Conservation (phyloP, 1,140 invertebrate genomes). For the Armadillidium nasatum region DNA sequence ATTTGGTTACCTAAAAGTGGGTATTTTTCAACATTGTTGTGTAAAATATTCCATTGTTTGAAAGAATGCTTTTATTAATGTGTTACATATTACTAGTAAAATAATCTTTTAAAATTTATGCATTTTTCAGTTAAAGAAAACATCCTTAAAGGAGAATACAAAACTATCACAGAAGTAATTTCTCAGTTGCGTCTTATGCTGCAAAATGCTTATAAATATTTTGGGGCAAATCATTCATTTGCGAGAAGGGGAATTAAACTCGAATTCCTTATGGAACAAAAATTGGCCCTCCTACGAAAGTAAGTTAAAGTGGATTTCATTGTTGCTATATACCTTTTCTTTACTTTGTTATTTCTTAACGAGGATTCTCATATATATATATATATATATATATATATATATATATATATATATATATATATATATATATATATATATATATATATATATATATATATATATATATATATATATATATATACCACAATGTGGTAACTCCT, state of each 20-base stretch:
- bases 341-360: neutral
- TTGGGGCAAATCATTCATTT: slow-evolving; percentile 52
- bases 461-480: too few relatives aligned
- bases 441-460: slow-evolving; percentile 19
- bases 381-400: too few relatives aligned
- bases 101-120: too few relatives aligned
- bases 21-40: too few relatives aligned
- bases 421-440: slow-evolving; percentile 26
- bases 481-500: too few relatives aligned
- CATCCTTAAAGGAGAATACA: slow-evolving; percentile 51
- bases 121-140: slow-evolving; percentile 53
- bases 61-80: too few relatives aligned
- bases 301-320: too few relatives aligned
- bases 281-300: slow-evolving; percentile 52
- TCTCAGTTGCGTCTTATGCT: slow-evolving; percentile 55
- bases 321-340: neutral
- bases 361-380: too few relatives aligned
- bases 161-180: slow-evolving; percentile 52
- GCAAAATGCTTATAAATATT: slow-evolving; percentile 56
- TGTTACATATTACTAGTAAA: neutral
- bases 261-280: slow-evolving; percentile 55
- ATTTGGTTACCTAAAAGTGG: slow-evolving; percentile 53
- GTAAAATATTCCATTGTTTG: slow-evolving; percentile 19
- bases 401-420: slow-evolving; percentile 26
- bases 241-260: slow-evolving; percentile 53